Evolutionary conservation across 2,113 vertebrate species (phyloP).

Genomic region (Poeciliopsis retropinna): DNA sequence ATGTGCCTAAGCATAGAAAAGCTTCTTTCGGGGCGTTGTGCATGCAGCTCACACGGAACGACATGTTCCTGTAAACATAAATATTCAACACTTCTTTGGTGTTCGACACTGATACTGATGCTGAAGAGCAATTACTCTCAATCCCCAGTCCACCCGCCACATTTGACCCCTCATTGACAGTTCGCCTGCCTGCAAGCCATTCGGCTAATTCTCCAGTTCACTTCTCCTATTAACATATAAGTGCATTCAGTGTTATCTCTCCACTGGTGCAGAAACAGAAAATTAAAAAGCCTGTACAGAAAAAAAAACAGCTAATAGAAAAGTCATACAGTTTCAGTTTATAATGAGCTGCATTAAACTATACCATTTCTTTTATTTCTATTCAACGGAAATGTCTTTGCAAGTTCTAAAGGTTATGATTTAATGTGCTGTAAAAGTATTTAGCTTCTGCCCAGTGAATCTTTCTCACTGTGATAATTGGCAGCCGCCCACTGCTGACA

Average conservation of each 20-base stretch:
- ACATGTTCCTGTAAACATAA: not conserved
- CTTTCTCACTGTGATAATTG: slow-evolving; percentile 4
- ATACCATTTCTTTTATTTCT: not conserved
- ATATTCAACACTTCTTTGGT: not conserved
- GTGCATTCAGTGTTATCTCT: slow-evolving; percentile 22
- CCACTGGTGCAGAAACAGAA: slow-evolving; percentile 14
- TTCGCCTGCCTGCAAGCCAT: not conserved
- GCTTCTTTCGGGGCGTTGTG: too few relatives aligned
- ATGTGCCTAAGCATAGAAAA: not conserved
- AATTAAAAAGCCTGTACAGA: slow-evolving; percentile 12
- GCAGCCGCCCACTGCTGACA: slow-evolving; percentile 31
- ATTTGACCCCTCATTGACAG: slow-evolving; percentile 29
- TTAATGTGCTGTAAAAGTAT: slow-evolving; percentile 16
- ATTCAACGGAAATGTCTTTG: not conserved
- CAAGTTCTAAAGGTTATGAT: slow-evolving; percentile 14
- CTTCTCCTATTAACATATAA: slow-evolving; percentile 23
- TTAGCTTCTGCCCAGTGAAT: slow-evolving; percentile 4
- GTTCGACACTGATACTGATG: not conserved
- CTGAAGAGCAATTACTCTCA: not conserved
- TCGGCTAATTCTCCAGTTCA: slow-evolving; percentile 21
- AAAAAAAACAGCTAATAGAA: not conserved
- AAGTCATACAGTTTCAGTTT: not conserved
- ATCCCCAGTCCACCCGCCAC: slow-evolving; percentile 4
- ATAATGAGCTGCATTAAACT: not conserved
- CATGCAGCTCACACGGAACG: not conserved